Percentiles rank a stretch among this genome's conserved stretches.
Evolutionary conservation across 30 jellyfish, hydroid and myxozoan species (phyloP).

Genomic region (Hydractinia echinata): DNA sequence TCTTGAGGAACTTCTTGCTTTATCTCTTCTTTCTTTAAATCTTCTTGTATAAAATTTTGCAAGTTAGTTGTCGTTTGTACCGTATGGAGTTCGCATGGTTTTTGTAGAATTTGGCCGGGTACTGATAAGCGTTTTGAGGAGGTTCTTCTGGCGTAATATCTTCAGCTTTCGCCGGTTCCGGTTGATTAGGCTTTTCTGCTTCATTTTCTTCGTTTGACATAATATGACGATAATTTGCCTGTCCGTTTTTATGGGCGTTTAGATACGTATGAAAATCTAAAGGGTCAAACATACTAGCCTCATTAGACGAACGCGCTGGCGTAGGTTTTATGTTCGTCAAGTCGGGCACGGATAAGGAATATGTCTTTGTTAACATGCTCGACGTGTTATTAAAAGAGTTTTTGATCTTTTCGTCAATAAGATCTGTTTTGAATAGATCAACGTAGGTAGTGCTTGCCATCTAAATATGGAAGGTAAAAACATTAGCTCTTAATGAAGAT

Average conservation of each 20-base stretch:
- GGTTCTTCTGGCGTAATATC: neutral
- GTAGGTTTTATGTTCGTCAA: neutral
- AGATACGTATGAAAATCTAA: too few relatives aligned
- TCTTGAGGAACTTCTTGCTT: neutral
- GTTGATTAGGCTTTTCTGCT: neutral
- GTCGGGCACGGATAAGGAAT: conserved; percentile 4
- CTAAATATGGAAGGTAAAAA: too few relatives aligned
- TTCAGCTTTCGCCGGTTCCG: neutral
- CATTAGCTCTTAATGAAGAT: too few relatives aligned
- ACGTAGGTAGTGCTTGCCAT: neutral
- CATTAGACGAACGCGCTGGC: neutral
- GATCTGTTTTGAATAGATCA: neutral
- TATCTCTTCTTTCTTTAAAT: neutral
- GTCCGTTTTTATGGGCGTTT: too few relatives aligned
- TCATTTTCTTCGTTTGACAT: neutral
- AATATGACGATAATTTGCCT: too few relatives aligned
- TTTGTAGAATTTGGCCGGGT: neutral
- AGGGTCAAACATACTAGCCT: neutral
- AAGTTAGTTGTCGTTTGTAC: neutral
- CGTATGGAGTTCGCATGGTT: neutral
- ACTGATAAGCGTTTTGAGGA: too few relatives aligned
- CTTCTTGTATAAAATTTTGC: neutral
- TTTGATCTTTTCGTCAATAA: neutral
- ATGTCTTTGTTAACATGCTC: neutral
- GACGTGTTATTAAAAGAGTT: conserved; percentile 8